Base-by-base conservation (phyloP, 2,113 vertebrate species). In the Heterocephalus glaber region DNA sequence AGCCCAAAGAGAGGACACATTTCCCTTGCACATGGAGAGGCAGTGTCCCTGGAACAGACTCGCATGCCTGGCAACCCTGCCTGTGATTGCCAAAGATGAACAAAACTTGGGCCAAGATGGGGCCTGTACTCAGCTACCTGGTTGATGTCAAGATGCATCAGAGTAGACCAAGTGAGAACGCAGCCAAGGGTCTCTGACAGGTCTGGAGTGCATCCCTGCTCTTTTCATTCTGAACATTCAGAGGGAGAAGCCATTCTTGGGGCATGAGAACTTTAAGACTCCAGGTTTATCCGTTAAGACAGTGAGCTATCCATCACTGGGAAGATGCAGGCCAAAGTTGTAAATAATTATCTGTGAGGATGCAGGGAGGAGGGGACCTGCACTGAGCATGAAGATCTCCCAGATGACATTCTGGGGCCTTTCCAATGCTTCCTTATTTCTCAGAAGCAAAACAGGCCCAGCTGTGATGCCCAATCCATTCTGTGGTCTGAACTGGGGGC, bases 61-160 rank as follows among this genome's bases (percentile, higher is more conserved):
- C 92, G 94, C 74, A 8, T 9, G 56, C 56, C 92, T 60, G 41
- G 60, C 63, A 92, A 85, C 65, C 97, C 93, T 77, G 94, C 91
- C 96, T 92, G 74, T 91, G 97, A 94, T 94, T 82, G 87, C 89
- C 19, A 9, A 68, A 97, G 98, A 96, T 56, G 97, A 89, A 92
- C 92, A 90, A 93, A 94, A 30, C 54, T 94, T 86, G 93, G 95
- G 52, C 79, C 95, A 97, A 97, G 97, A 93, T 93, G 95, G 95
- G 68, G 72, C 76, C 97, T 38, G 5, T 56, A 85, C 95, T 97
- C 12, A 0, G 17, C 54, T 87, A 89, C 92, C 84, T 86, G 92
- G 80, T 66, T n/a, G 19, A 47, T 49, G 8, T 35, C 41, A 35
- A 41, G 65, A 35, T 5, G 12, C 17, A 16, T 47, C 38, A 49